Evolutionary conservation across 2,797 vertebrate species (phyloP).

Genomic region (Tadarida brasiliensis): DNA sequence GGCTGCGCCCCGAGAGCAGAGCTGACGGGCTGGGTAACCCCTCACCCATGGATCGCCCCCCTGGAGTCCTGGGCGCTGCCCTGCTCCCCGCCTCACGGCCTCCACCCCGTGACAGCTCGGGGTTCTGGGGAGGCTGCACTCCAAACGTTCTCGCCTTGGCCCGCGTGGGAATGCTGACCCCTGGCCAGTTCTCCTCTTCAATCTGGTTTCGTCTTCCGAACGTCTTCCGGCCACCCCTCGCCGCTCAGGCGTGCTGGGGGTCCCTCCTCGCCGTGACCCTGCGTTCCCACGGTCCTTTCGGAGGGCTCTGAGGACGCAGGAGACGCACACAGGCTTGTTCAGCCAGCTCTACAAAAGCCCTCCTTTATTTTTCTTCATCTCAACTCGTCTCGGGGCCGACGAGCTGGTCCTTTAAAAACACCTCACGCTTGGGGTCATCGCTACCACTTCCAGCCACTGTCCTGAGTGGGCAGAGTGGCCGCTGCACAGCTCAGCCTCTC

Average conservation of each 20-base stretch:
- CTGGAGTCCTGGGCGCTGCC: rapidly evolving
- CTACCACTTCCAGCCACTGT: not conserved
- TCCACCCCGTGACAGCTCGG: not conserved
- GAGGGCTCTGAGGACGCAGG: not conserved
- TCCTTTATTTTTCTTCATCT: not conserved
- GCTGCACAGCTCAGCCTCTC: rapidly evolving
- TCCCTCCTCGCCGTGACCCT: not conserved
- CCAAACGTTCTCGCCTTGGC: too few species aligned
- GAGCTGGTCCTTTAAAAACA: not conserved
- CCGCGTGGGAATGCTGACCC: rapidly evolving
- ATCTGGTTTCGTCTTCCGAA: not conserved
- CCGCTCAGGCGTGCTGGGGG: not conserved
- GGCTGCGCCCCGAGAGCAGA: not conserved
- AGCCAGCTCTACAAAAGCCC: too few species aligned
- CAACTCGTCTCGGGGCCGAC: not conserved
- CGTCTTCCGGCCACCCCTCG: not conserved
- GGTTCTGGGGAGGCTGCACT: not conserved
- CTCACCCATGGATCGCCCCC: not conserved
- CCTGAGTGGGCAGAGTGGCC: rapidly evolving
- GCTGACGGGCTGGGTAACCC: rapidly evolving
- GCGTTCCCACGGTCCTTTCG: not conserved
- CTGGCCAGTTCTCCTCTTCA: not conserved
- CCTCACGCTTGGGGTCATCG: not conserved
- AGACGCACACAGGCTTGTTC: rapidly evolving
- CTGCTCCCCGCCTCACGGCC: not conserved